Evolutionary conservation across 37 sponge, comb jelly and placozoan species (phyloP), one percentile per base, ranked within the genome.

Genomic region (Trichoplax adhaerens): DNA sequence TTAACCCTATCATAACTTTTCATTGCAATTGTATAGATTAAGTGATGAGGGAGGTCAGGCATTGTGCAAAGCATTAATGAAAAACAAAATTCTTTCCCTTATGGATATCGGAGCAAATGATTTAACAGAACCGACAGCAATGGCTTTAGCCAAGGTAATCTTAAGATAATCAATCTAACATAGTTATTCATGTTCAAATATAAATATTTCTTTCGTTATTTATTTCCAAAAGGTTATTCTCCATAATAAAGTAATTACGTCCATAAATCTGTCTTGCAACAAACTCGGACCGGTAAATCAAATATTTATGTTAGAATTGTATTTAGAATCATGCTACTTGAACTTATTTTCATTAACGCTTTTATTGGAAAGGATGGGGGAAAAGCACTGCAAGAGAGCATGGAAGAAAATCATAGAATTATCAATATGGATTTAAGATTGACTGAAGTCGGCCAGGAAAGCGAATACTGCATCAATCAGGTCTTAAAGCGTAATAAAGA

Each of bases 381-480:
- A 8, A 65, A 72, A 53, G 56, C 77, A 29, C 62, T 94, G 1
- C 95, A 94, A 62, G 91, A 94, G 57, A 91, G 91, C 1, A 83
- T 94, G 76, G 87, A 94, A 68, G 91, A 94, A 61, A 94, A 94
- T 72, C 73, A 52, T 1, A 75, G 79, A 48, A 70, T 94, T 57
- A 50, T 77, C 47, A 64, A 65, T 56, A 80, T 94, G 72, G 95
- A 94, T 71, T 81, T 94, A 3, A 71, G 95, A 5, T 79, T 88
- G 69, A 89, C 95, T 46, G 82, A 82, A 53, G 82, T 94, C 54
- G 82, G 83, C 57, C 84, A 86, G 69, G 85, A 94, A 77, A 94
- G 82, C 69, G 95, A 94, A 72, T 89, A 94, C 74, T 78, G 74
- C 62, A 94, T 94, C 68, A 86, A 85, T 58, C 88, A 94, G 68